Percentiles rank a stretch among this genome's conserved stretches.
These are phyloP conservation scores for Elephas maximus DNA, from an alignment of 2,113 vertebrate species.

Conservation along the genomic window DNA sequence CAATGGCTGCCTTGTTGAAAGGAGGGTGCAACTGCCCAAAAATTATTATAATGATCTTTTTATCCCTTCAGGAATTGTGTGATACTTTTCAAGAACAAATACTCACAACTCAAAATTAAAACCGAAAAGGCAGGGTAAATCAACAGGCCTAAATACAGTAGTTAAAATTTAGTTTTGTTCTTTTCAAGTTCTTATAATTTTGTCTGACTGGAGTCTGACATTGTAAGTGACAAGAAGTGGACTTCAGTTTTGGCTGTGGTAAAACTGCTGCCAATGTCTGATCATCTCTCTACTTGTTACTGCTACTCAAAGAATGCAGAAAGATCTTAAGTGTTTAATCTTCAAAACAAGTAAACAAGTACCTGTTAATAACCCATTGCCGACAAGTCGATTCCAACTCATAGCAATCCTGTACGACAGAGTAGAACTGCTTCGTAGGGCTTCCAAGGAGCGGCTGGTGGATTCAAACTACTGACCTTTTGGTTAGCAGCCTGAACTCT, in stretches of 20 bases:
- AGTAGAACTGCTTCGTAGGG: too few species aligned
- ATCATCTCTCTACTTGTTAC: background rate
- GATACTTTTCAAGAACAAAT: slow-evolving; percentile 56
- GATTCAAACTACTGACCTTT: too few species aligned
- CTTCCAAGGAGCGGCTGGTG: too few species aligned
- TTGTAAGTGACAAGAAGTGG: background rate
- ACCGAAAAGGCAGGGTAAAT: slow-evolving; percentile 29
- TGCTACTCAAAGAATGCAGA: background rate
- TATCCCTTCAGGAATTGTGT: slow-evolving; percentile 23
- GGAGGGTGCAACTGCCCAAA: background rate
- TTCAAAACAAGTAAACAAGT: background rate
- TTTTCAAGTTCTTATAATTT: background rate
- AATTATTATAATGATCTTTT: slow-evolving; percentile 62
- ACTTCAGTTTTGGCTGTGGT: background rate
- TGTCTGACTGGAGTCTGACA: background rate
- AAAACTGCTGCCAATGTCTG: background rate
- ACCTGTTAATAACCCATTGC: too few species aligned
- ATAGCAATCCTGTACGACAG: too few species aligned
- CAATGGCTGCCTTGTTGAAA: slow-evolving; percentile 56
- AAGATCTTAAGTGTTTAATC: background rate
- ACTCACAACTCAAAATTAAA: slow-evolving; percentile 39
- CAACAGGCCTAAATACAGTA: background rate
- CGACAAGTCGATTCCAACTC: too few species aligned
- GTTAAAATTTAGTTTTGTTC: background rate
- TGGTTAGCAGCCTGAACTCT: too few species aligned